These are phyloP conservation scores for Myotis pilosus DNA, from an alignment of 2,797 vertebrate genomes.

Conservation along the genomic window DNA sequence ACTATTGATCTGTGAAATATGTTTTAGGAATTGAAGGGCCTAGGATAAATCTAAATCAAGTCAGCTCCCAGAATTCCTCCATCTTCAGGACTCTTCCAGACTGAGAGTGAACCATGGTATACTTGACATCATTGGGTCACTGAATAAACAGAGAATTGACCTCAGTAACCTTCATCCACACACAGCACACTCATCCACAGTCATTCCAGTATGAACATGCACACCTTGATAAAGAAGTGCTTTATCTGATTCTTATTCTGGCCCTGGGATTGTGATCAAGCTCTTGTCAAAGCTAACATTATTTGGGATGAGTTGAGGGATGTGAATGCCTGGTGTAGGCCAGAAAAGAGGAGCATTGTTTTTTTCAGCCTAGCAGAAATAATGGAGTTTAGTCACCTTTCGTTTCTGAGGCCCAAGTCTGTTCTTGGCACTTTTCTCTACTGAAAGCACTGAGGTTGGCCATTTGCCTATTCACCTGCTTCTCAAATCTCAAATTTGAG, in stretches of 20 bases:
- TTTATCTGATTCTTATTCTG: not conserved
- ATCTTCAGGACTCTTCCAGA: not conserved
- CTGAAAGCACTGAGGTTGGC: slow-evolving; percentile 9
- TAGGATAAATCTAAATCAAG: not conserved
- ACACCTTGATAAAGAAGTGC: not conserved
- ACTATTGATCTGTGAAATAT: not conserved
- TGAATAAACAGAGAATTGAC: not conserved
- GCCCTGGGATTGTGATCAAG: not conserved
- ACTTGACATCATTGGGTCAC: not conserved
- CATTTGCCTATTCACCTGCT: slow-evolving; percentile 28
- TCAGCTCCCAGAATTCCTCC: not conserved
- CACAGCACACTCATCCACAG: not conserved
- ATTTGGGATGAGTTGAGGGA: not conserved
- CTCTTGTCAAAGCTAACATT: not conserved
- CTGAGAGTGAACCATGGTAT: not conserved
- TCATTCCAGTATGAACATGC: not conserved
- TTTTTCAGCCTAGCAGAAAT: not conserved
- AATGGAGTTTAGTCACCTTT: not conserved
- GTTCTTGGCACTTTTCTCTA: not conserved
- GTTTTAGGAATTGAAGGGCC: not conserved
- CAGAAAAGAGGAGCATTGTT: slow-evolving; percentile 22
- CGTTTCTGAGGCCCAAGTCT: slow-evolving; percentile 7
- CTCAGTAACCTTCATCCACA: not conserved
- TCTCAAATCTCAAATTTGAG: slow-evolving; percentile 31
- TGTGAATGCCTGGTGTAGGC: not conserved